Evolutionary conservation across 2,888 invertebrate genomes (phyloP), one percentile per base, ranked within the genome.

Genomic region (Hanleya hanleyi): DNA sequence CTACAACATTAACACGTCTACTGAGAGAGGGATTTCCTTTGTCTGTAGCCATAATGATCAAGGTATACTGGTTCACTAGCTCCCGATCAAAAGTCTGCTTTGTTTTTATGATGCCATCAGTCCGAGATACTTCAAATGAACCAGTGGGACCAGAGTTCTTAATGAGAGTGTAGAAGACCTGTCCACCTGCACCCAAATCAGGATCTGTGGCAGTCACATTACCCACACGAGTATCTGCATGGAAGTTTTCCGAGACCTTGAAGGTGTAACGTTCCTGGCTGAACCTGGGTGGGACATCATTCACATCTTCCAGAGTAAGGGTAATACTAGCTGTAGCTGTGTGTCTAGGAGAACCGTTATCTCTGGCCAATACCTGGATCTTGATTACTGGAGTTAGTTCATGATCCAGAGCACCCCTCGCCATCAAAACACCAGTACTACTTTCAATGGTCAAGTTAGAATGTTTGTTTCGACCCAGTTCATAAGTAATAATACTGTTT

Each of bases 331-430:
- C 62, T 6, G 69, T 51, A 32, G 69, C 22, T 5, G 36, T 61
- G 2, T n/a, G 38, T n/a, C 29, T 3, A 9, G 57, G 69, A 18
- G 50, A 33, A 4, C 69, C 69, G n/a, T 51, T 51, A 41, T 69
- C 69, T 15, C 4, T 35, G 1, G 69, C 69, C n/a, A 69, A 33
- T 18, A 69, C 62, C 18, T 38, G 61, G n/a, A 36, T 38, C 2
- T 9, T 15, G 37, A 61, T 57, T 5, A 49, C 35, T 32, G 49
- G 51, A 37, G 36, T 26, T 36, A 62, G 22, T 26, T 69, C 69
- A 18, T 62, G 57, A 62, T 69, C 69, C 4, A 69, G 37, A 7
- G 33, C 22, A 18, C 35, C 49, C 22, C 15, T 69, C n/a, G 69
- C 69, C n/a, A 35, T 36, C 7, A 69, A 32, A 9, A 36, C 38